These are phyloP conservation scores for Acanthosepion esculentum DNA, from an alignment of 2,888 invertebrate species.

Conservation along the genomic window DNA sequence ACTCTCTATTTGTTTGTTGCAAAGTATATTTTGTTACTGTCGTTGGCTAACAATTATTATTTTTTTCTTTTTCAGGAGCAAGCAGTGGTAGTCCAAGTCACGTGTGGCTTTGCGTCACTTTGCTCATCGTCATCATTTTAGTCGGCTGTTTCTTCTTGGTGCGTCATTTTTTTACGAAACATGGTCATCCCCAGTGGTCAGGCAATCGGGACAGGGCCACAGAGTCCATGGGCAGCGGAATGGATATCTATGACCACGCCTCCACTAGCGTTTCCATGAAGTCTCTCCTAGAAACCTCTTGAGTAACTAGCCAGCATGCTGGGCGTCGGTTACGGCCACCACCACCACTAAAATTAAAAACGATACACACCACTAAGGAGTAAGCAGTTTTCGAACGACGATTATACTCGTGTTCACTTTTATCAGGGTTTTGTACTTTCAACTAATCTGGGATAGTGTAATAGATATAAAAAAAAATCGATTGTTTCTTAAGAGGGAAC, in stretches of 20 bases:
- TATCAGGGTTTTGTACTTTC: neutral
- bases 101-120: conserved; percentile 46
- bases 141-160: conserved; percentile 44
- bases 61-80: neutral
- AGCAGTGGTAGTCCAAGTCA: neutral
- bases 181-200: conserved; percentile 44
- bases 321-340: conserved; percentile 40
- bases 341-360: conserved; percentile 34
- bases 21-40: too few relatives aligned
- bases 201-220: conserved; percentile 38
- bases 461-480: too few relatives aligned
- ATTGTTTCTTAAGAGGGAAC: neutral
- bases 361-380: conserved; percentile 22
- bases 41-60: neutral
- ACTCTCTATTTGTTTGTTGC: too few relatives aligned
- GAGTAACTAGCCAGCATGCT: conserved; percentile 39
- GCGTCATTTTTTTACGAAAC: conserved; percentile 42
- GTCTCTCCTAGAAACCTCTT: conserved; percentile 46
- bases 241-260: conserved; percentile 45
- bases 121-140: conserved; percentile 43
- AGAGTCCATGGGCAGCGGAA: conserved; percentile 48
- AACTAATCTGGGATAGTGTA: neutral
- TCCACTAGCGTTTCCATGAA: conserved; percentile 48
- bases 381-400: neutral
- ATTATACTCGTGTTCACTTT: neutral